Base-by-base conservation (phyloP, 2,797 vertebrate genomes). In the Scyliorhinus canicula region DNA sequence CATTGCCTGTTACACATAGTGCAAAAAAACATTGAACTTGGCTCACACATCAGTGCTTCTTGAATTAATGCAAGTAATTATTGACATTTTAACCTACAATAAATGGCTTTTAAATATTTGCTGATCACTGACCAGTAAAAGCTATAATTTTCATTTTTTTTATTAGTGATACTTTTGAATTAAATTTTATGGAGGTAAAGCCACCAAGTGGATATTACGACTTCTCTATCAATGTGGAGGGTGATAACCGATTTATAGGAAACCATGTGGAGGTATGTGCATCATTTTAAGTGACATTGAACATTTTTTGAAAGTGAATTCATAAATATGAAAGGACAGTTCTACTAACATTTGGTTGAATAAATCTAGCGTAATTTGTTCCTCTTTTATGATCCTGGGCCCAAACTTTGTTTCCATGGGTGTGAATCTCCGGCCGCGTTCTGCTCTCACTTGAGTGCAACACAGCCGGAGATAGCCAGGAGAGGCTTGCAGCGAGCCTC, bases 131-230 rank as follows among this genome's bases (percentile, higher is more conserved):
- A 60, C 57, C 35, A 52, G 35, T 90, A 31, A 16, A 47, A 55
- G 0, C 7, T 52, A 12, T 95, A 28, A 82, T 40, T 65, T 84
- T 85, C 52, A 5, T 79, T 9, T 95, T 96, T 96, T 40, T 85
- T 95, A 95, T 95, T 95, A 99, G 99, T 95, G 98, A 98, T 0
- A 3, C 98, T 95, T 99, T 99, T 97, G 98, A 99, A 95, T 96
- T 99, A 95, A 98, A 99, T 97, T 99, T 99, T 96, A 98, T 99
- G 98, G 97, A 96, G 95, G 97, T 93, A 96, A 98, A 99, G 95
- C 98, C 98, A 95, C 97, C 98, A 52, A 99, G 99, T 95, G 99
- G 99, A 74, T 99, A 99, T 96, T 99, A 99, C 95, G 98, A 99
- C 96, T 99, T 99, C 95, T 97, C 97, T 4, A 96, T 99, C 93